phyloP scores from a whole-genome alignment of 2,113 vertebrate species.

The Megaceryle torquata region DNA sequence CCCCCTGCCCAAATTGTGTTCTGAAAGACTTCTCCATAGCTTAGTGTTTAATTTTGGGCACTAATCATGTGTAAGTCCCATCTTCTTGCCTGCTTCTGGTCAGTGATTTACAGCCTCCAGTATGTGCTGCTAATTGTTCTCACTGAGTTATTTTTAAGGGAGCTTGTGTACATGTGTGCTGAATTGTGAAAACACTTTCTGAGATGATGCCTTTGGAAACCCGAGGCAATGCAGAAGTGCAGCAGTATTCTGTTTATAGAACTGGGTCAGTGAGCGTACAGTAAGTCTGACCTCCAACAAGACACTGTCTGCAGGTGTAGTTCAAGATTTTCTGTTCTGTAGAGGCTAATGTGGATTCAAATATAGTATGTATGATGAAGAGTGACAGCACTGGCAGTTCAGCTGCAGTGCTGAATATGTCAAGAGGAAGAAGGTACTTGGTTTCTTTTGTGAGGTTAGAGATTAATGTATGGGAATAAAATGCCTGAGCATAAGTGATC shows the following conservation, averaged over 20 bases:
- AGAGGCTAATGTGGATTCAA: not conserved
- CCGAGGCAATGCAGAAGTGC: not conserved
- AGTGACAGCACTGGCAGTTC: not conserved
- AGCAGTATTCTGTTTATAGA: slow-evolving; percentile 30
- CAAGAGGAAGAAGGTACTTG: not conserved
- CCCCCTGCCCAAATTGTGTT: not conserved
- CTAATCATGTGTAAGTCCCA: not conserved
- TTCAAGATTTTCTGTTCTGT: not conserved
- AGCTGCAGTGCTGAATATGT: not conserved
- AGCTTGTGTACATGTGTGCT: not conserved
- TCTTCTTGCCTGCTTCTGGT: not conserved
- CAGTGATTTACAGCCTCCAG: not conserved
- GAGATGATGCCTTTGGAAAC: not conserved
- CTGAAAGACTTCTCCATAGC: not conserved
- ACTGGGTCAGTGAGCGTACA: not conserved
- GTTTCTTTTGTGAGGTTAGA: not conserved
- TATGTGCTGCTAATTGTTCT: not conserved
- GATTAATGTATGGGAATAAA: not conserved
- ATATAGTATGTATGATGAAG: not conserved
- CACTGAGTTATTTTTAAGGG: not conserved
- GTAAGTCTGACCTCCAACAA: slow-evolving; percentile 1
- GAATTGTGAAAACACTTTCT: not conserved
- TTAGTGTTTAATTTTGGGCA: not conserved
- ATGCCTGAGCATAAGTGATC: not conserved
- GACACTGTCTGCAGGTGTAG: not conserved